Percentiles rank a stretch among this genome's conserved stretches.
These are phyloP conservation scores for Cryptomyrus ogoouensis DNA, from an alignment of 2,113 vertebrate genomes.

Conservation along the genomic window DNA sequence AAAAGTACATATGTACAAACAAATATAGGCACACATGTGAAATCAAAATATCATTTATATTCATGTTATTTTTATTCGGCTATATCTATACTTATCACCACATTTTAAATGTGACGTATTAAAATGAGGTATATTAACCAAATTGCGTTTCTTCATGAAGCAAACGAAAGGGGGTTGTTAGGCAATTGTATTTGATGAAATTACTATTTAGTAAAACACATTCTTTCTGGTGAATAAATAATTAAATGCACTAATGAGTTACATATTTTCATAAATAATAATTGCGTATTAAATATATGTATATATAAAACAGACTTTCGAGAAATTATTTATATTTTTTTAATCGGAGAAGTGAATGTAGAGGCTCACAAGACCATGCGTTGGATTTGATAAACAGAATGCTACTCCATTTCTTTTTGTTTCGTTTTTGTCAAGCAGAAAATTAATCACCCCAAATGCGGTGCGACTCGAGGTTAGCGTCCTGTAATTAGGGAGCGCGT, in stretches of 20 bases:
- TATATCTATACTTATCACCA: neutral
- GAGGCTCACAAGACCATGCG: neutral
- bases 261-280: neutral
- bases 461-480: slow-evolving; percentile 65
- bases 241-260: neutral
- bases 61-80: neutral
- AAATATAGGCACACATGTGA: neutral
- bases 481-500: slow-evolving; percentile 84
- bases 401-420: slow-evolving; percentile 53
- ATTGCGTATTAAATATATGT: neutral
- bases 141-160: neutral
- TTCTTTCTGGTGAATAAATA: neutral
- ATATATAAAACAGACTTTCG: neutral
- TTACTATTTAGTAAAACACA: neutral
- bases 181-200: neutral
- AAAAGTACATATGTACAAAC: neutral
- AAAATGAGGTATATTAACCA: neutral
- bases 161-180: neutral
- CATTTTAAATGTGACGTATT: neutral
- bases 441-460: slow-evolving; percentile 75
- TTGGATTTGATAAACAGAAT: slow-evolving; percentile 33
- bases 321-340: neutral
- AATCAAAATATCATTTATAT: neutral
- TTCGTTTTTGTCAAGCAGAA: slow-evolving; percentile 81
- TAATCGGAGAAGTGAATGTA: neutral